Evolutionary conservation across 2,888 invertebrate species (phyloP).

Genomic region (Leptinotarsa tumamoca): DNA sequence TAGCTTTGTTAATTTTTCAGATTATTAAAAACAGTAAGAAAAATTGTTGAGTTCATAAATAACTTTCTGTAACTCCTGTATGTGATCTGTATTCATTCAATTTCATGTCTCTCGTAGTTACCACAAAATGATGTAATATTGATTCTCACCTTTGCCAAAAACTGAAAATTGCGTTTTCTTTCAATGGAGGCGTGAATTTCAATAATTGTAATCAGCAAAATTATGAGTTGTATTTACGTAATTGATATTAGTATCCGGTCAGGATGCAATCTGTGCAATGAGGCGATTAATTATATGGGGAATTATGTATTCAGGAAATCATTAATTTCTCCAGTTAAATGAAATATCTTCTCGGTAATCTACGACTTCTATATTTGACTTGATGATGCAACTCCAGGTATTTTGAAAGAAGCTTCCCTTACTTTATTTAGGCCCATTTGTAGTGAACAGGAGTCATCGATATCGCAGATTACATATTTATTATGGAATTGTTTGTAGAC

Average conservation of each 20-base stretch:
- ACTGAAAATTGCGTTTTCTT: neutral
- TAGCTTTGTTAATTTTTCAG: too few species aligned
- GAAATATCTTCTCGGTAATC: neutral
- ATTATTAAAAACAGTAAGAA: too few species aligned
- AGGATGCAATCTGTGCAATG: slow-evolving; percentile 7
- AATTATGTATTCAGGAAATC: slow-evolving; percentile 9
- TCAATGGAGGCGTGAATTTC: neutral
- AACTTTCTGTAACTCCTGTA: too few species aligned
- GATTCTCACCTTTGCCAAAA: neutral
- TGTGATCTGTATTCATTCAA: too few species aligned
- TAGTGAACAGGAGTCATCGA: neutral
- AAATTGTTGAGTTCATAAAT: too few species aligned
- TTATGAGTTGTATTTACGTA: neutral
- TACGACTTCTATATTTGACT: neutral
- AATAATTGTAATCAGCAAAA: neutral
- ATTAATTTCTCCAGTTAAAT: neutral
- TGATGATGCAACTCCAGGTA: neutral
- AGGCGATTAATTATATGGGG: neutral
- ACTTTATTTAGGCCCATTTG: neutral
- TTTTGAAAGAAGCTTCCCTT: neutral
- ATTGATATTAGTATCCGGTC: neutral
- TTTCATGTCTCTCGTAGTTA: too few species aligned
- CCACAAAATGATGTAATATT: neutral
- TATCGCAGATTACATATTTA: neutral
- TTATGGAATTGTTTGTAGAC: neutral